Evolutionary conservation across 2,113 vertebrate species (phyloP), one percentile per base, ranked within the genome.

Genomic region (Campylorhamphus procurvoides): DNA sequence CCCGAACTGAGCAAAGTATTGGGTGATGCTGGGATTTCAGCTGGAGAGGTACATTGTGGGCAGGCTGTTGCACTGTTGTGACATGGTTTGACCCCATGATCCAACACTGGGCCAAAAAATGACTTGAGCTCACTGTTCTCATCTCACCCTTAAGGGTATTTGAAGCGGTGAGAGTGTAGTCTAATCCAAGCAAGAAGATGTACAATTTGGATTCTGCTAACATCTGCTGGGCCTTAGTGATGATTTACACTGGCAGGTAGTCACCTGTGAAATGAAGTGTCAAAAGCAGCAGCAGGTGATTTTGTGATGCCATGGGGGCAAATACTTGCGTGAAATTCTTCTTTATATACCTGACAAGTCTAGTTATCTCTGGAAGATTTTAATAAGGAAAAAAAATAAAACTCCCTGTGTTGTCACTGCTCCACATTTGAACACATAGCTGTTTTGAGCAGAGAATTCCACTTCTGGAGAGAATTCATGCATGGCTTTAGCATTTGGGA

Each of bases 201-300:
- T 1, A 22, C 22, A 4, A 31, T 60, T 59, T 25, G 25, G 69
- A 14, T 78, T 40, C 46, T 63, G 69, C 33, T 28, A 53, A 20
- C 29, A 12, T 31, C 39, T 88, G 31, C 76, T 52, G 69, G 24
- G 37, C 20, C 64, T 75, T 11, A 12, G 25, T 7, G 62, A n/a
- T 73, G 58, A 25, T 79, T 91, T 68, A 42, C 20, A 13, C 8
- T 60, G 83, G 25, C 24, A 42, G 0, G 0, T 24, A 47, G 81
- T 29, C 52, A n/a, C 40, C 52, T 84, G 79, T 81, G 93, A 87
- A 84, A 82, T 60, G 24, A 85, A 82, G 49, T 20, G 35, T 28
- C 78, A 44, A 73, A 82, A 95, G 58, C 62, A 91, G 62, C 74
- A 85, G 81, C 62, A 66, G 53, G 19, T 66, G 58, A 22, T 76